phyloP scores from a whole-genome alignment of 2,113 vertebrate species.

The Donacobius atricapilla region DNA sequence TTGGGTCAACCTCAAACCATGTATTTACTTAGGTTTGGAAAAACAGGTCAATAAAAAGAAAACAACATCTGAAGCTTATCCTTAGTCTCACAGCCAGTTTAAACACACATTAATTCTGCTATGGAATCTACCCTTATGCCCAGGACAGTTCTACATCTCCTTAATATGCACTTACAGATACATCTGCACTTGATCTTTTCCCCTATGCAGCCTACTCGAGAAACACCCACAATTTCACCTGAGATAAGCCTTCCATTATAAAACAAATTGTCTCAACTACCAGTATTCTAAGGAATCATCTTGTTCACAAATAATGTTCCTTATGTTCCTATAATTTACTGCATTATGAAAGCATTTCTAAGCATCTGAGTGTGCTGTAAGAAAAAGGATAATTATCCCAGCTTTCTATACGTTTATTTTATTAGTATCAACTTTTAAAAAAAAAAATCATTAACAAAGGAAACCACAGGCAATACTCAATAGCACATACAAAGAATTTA shows the following conservation, averaged over 20 bases:
- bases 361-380: background rate
- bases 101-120: background rate
- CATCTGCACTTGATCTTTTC: background rate
- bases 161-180: background rate
- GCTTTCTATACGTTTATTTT: background rate
- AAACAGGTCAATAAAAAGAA: background rate
- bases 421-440: background rate
- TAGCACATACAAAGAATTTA: background rate
- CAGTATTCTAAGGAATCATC: background rate
- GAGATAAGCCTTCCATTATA: background rate
- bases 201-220: background rate
- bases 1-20: background rate
- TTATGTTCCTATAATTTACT: background rate
- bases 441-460: background rate
- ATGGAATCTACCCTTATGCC: background rate
- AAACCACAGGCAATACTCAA: background rate
- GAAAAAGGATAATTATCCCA: background rate
- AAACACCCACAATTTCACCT: background rate
- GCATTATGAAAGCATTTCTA: constrained; percentile 10
- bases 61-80: background rate
- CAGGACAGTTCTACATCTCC: background rate
- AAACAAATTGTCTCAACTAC: background rate
- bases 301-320: background rate
- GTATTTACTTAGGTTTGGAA: background rate
- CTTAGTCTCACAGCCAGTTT: background rate